These are phyloP conservation scores for Strix occidentalis DNA, from an alignment of 2,797 vertebrate genomes.

Conservation along the genomic window DNA sequence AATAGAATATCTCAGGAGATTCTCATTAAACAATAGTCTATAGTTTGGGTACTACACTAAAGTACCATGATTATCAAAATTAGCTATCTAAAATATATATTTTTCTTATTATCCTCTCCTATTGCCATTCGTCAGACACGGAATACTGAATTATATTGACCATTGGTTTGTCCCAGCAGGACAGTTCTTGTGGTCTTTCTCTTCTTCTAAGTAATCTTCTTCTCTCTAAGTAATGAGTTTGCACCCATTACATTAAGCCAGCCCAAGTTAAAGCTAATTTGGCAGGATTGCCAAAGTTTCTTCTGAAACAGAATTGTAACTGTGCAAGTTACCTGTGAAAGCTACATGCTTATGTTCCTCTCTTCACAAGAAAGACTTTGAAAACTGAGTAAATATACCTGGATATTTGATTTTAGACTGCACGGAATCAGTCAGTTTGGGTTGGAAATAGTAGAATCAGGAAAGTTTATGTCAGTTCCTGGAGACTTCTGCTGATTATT, in stretches of 20 bases:
- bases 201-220: not conserved
- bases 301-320: not conserved
- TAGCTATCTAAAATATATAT: not conserved
- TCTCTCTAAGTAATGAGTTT: not conserved
- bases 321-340: not conserved
- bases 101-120: not conserved
- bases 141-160: not conserved
- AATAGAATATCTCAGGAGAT: not conserved
- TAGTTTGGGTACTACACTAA: not conserved
- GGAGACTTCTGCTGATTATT: not conserved
- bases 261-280: not conserved
- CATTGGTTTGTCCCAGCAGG: not conserved
- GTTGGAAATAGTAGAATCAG: not conserved
- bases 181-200: not conserved
- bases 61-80: not conserved
- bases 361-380: not conserved
- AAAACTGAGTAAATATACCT: not conserved
- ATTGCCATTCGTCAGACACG: not conserved
- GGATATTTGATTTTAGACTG: not conserved
- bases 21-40: not conserved
- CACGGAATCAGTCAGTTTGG: not conserved
- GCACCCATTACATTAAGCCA: not conserved
- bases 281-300: not conserved
- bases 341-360: not conserved
- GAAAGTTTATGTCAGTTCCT: not conserved